Evolutionary conservation across 2,113 vertebrate genomes (phyloP), one percentile per base, ranked within the genome.

Genomic region (Dicrurus megarhynchus): DNA sequence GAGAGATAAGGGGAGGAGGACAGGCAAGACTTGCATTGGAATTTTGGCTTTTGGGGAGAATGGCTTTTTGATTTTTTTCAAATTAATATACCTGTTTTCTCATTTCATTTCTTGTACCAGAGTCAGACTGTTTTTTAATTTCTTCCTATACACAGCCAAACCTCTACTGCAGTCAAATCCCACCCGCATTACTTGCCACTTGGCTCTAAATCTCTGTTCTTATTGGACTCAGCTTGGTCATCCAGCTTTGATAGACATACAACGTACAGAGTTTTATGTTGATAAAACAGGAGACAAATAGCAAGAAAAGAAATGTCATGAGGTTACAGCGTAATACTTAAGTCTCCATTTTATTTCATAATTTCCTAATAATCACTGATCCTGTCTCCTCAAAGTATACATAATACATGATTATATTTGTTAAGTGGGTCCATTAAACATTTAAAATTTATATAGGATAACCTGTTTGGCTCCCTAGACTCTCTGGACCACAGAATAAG

Each of bases 31-130:
- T 55, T 35, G 15, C 35, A 8, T 1, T n/a, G 35, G 1, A 76
- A 2, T 53, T 90, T 55, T 64, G 27, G 20, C 11, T 47, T 46
- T 59, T 16, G 33, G 9, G 16, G 6, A 85, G 9, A 68, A 75
- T 3, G 6, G 6, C 1, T 47, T 71, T 80, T 50, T 3, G 2
- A 1, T 0, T 7, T 10, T 74, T 64, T 41, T 24, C 33, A 56
- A 81, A 87, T 42, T 28, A 65, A 65, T 56, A 46, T 30, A 39
- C 10, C 11, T 65, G 3, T 49, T 87, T 84, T 74, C 46, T 85
- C 14, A 39, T 70, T 70, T 93, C 7, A 11, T 52, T 80, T 56
- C 84, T 79, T 75, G 32, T 41, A 71, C 35, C 26, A 46, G 8
- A 69, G 17, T 65, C 47, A 73, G 27, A 24, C 7, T 5, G 5